Evolutionary conservation across 2,888 invertebrate species (phyloP).

Genomic region (Liopterus haemorrhoidalis): DNA sequence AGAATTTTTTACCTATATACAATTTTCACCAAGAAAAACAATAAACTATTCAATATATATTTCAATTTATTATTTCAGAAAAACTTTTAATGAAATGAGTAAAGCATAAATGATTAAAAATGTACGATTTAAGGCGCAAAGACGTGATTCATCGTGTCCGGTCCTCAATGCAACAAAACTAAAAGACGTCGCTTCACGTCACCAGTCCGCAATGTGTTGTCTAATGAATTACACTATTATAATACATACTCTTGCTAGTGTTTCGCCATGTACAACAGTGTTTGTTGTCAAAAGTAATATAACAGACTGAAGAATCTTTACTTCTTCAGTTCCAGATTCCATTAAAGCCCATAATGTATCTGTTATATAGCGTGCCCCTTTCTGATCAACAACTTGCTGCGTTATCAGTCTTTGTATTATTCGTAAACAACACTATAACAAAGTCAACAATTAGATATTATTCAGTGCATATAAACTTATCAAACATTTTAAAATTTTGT

Average conservation of each 20-base stretch:
- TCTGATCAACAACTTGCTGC: slow-evolving; percentile 81
- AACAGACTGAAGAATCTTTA: slow-evolving; percentile 93
- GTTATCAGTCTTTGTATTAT: slow-evolving; percentile 92
- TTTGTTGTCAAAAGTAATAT: slow-evolving; percentile 93
- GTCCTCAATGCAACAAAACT: not conserved
- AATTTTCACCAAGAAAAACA: too few species aligned
- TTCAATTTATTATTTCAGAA: not conserved
- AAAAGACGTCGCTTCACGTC: not conserved
- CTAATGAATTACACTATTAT: too few species aligned
- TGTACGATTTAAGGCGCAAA: too few species aligned
- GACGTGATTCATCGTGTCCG: too few species aligned
- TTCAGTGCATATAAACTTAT: slow-evolving; percentile 9
- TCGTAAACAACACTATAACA: slow-evolving; percentile 75
- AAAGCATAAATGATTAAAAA: slow-evolving; percentile 4
- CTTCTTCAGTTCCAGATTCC: slow-evolving; percentile 90
- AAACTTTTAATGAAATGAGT: not conserved
- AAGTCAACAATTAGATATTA: slow-evolving; percentile 11
- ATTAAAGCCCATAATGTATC: slow-evolving; percentile 90
- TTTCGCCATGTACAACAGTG: slow-evolving; percentile 88
- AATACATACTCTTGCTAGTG: slow-evolving; percentile 77
- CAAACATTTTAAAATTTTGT: too few species aligned
- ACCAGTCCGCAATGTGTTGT: too few species aligned
- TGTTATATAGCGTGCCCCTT: slow-evolving; percentile 88
- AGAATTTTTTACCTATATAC: too few species aligned
- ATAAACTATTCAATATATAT: too few species aligned